Evolutionary conservation across 1,140 invertebrate species (phyloP).

Genomic region (Reticulitermes speratus): DNA sequence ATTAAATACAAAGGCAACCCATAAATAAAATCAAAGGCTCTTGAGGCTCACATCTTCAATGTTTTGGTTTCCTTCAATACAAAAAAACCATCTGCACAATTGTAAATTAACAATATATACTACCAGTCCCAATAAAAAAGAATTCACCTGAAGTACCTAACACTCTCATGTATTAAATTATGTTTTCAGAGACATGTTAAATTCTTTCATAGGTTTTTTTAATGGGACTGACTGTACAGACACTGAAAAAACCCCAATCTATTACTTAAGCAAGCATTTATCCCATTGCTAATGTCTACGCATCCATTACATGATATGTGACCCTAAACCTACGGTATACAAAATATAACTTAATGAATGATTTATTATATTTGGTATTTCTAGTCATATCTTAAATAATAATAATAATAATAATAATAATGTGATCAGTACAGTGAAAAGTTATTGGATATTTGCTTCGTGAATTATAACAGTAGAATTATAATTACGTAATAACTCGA

Average conservation of each 20-base stretch:
- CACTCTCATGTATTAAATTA: neutral
- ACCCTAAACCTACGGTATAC: constrained; percentile 18
- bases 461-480: neutral
- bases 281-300: neutral
- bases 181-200: neutral
- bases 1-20: constrained; percentile 16
- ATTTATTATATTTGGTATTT: neutral
- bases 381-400: constrained; percentile 8
- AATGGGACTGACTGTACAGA: neutral
- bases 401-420: neutral
- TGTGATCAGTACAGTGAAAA: neutral
- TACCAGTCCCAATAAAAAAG: neutral
- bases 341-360: constrained; percentile 20
- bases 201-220: neutral
- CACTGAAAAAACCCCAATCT: neutral
- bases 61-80: neutral
- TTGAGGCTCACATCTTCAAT: neutral
- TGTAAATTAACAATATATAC: neutral
- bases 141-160: neutral
- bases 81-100: neutral
- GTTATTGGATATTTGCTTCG: neutral
- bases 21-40: constrained; percentile 17
- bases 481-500: neutral
- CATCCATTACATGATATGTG: constrained; percentile 16
- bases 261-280: neutral